Evolutionary conservation across 2,797 vertebrate species (phyloP).

Genomic region (Falco novaeseelandiae): DNA sequence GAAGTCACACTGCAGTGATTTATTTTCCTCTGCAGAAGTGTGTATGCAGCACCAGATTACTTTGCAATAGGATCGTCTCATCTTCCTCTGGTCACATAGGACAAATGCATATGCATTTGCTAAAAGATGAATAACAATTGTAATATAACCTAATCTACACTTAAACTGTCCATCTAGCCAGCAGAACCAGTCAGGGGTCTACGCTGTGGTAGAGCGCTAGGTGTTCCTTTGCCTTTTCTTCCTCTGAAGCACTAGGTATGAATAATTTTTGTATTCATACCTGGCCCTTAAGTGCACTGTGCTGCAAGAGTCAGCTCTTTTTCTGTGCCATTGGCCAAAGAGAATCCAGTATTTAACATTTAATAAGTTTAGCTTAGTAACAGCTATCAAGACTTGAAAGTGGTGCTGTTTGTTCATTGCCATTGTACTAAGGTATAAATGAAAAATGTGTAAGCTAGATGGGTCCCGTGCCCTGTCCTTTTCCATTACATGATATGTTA

Average conservation of each 20-base stretch:
- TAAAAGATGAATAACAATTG: conserved; percentile 26
- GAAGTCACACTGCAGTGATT: conserved; percentile 55
- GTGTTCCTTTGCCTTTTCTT: not conserved
- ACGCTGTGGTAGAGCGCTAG: not conserved
- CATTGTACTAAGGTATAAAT: not conserved
- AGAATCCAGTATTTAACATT: not conserved
- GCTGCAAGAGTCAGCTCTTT: not conserved
- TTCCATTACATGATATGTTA: not conserved
- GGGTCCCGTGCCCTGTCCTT: not conserved
- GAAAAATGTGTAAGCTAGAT: not conserved
- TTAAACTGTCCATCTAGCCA: conserved; percentile 3
- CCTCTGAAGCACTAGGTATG: not conserved
- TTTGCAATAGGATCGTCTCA: conserved; percentile 54
- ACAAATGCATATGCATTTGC: conserved; percentile 36
- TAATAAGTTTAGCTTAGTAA: not conserved
- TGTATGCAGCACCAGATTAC: conserved; percentile 24
- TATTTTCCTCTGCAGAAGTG: conserved; percentile 50
- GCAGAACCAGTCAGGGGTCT: not conserved
- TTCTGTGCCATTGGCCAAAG: not conserved
- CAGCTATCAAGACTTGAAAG: not conserved
- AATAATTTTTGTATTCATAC: not conserved
- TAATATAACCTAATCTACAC: conserved; percentile 43
- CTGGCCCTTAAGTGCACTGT: not conserved
- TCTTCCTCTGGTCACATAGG: conserved; percentile 53
- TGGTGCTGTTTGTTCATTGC: not conserved